Evolutionary conservation across 1,140 invertebrate genomes (phyloP).

Genomic region (Polyergus mexicanus): DNA sequence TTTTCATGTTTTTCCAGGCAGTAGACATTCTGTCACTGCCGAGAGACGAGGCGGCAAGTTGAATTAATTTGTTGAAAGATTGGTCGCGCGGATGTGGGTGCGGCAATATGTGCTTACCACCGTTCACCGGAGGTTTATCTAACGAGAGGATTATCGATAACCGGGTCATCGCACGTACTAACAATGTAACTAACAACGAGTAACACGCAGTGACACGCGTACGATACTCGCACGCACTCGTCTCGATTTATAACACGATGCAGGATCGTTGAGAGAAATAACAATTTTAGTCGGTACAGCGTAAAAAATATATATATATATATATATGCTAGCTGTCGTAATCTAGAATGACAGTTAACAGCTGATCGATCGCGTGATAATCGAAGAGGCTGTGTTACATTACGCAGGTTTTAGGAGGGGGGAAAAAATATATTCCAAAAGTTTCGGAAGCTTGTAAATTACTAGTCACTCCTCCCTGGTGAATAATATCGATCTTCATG

Average conservation of each 20-base stretch:
- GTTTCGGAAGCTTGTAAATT: constrained; percentile 3
- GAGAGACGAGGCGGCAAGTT: not conserved
- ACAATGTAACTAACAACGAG: constrained; percentile 7
- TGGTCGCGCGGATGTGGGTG: constrained; percentile 21
- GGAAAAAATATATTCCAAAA: not conserved
- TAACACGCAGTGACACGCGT: constrained; percentile 6
- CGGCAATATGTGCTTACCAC: not conserved
- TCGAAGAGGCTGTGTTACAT: not conserved
- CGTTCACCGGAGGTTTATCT: constrained; percentile 21
- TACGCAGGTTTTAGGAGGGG: no score
- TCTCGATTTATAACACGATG: not conserved
- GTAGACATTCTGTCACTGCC: not conserved
- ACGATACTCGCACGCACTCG: not conserved
- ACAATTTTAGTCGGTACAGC: not conserved
- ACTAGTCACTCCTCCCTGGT: not conserved
- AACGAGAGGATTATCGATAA: constrained; percentile 44
- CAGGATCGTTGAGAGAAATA: not conserved
- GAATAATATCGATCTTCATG: not conserved
- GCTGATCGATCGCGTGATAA: constrained; percentile 19
- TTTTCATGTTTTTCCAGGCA: no score
- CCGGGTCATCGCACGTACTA: constrained; percentile 6
- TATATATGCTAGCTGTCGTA: not conserved
- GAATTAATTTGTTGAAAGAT: constrained; percentile 57
- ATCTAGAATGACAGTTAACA: not conserved
- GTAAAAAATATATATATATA: no score